Conservation (phyloP, 2,888 invertebrate species). For the Phrixothrix hirtus region DNA sequence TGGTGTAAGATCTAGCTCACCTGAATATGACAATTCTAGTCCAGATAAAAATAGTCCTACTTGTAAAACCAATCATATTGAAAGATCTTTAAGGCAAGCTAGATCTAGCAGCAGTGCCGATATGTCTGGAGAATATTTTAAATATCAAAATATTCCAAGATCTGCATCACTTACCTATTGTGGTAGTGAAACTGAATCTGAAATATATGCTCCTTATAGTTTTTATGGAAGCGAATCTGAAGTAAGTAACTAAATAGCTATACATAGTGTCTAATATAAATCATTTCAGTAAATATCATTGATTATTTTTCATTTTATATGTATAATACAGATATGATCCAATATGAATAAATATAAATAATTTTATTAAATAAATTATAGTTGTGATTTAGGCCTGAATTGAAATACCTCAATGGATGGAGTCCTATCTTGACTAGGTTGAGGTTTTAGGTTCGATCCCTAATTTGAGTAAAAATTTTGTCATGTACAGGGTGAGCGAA, state of each 20-base stretch:
- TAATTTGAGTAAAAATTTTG: too few species aligned
- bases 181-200: slow-evolving; percentile 82
- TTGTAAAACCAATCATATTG: slow-evolving; percentile 50
- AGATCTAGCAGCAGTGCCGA: slow-evolving; percentile 60
- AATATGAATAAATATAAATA: too few species aligned
- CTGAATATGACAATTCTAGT: slow-evolving; percentile 69
- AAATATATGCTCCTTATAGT: slow-evolving; percentile 81
- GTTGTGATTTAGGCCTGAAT: too few species aligned
- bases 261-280: too few species aligned
- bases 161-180: slow-evolving; percentile 77
- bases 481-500: too few species aligned
- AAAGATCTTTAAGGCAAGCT: slow-evolving; percentile 51
- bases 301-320: not conserved
- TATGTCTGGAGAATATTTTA: slow-evolving; percentile 62
- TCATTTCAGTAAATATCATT: not conserved
- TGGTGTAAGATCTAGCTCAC: slow-evolving; percentile 68
- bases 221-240: slow-evolving; percentile 69
- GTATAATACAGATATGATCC: too few species aligned
- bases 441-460: too few species aligned
- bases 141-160: slow-evolving; percentile 64
- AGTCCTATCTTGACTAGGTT: too few species aligned
- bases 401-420: too few species aligned
- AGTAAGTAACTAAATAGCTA: slow-evolving; percentile 46
- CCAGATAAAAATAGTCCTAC: slow-evolving; percentile 56
- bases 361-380: too few species aligned